These are phyloP conservation scores for Allophyes oxyacanthae DNA, from an alignment of 2,888 invertebrate genomes.

Conservation along the genomic window DNA sequence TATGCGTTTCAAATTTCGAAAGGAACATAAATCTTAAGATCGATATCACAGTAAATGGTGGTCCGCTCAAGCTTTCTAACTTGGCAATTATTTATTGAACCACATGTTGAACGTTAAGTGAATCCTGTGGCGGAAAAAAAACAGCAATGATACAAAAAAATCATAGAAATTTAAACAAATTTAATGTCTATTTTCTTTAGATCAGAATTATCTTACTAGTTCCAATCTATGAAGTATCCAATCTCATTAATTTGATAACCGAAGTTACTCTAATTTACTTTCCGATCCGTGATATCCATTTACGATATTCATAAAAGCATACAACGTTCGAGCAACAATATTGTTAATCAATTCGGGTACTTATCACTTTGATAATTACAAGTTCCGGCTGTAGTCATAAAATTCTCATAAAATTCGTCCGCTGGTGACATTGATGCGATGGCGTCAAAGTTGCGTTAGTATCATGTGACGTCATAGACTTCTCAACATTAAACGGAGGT, in stretches of 20 bases:
- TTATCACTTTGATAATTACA: constrained; percentile 41
- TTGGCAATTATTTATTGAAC: no score
- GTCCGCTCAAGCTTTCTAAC: no score
- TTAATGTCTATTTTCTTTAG: no score
- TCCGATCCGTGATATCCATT: constrained; percentile 10
- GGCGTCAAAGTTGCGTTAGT: constrained; percentile 30
- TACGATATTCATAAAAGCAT: constrained; percentile 24
- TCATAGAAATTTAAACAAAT: no score
- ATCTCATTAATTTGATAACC: background rate
- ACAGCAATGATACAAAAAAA: no score
- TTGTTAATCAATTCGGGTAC: constrained; percentile 21
- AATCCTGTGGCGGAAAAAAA: no score
- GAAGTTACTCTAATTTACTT: background rate
- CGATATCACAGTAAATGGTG: no score
- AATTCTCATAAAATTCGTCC: constrained; percentile 35
- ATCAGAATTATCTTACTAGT: no score
- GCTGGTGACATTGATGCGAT: constrained; percentile 26
- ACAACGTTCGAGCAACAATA: constrained; percentile 12
- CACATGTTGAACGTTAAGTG: no score
- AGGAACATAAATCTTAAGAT: no score
- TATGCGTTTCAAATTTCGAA: no score
- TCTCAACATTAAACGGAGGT: background rate
- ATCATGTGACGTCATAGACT: constrained; percentile 23
- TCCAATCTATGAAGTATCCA: no score
- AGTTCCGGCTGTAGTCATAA: constrained; percentile 43